Percentiles rank a stretch among this genome's conserved stretches.
phyloP scores from a whole-genome alignment of 2,113 vertebrate species.

The Monarcha castaneiventris region DNA sequence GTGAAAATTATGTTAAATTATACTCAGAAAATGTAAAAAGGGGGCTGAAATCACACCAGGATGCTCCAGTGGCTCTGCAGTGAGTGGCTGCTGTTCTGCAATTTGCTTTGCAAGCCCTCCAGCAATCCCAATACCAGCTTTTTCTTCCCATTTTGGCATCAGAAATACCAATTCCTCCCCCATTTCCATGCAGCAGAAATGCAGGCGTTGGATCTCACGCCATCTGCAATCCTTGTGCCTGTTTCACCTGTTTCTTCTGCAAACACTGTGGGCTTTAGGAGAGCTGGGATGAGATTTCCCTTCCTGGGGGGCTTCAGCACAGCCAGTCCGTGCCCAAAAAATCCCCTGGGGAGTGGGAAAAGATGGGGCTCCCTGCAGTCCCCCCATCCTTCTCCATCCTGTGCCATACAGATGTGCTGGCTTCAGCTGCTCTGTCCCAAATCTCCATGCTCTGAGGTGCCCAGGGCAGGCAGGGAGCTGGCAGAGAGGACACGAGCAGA shows the following conservation, averaged over 20 bases:
- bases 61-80: background rate
- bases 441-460: rapidly evolving
- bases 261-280: background rate
- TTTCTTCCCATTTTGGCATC: background rate
- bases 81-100: background rate
- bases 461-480: background rate
- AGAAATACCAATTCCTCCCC: background rate
- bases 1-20: background rate
- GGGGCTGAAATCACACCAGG: background rate
- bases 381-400: background rate
- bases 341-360: background rate
- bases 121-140: background rate
- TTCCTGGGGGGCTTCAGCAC: background rate
- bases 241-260: background rate
- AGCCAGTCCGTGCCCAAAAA: background rate
- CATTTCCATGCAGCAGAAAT: background rate
- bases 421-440: background rate
- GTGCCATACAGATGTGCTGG: background rate
- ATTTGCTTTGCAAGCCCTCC: background rate
- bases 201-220: background rate
- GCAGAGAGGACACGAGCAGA: background rate
- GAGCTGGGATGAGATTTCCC: background rate
- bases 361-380: background rate
- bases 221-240: background rate
- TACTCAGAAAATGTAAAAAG: background rate